Percentiles rank a stretch among this genome's conserved stretches.
These are phyloP conservation scores for Protobothrops mucrosquamatus DNA, from an alignment of 2,113 vertebrate genomes.

Conservation along the genomic window DNA sequence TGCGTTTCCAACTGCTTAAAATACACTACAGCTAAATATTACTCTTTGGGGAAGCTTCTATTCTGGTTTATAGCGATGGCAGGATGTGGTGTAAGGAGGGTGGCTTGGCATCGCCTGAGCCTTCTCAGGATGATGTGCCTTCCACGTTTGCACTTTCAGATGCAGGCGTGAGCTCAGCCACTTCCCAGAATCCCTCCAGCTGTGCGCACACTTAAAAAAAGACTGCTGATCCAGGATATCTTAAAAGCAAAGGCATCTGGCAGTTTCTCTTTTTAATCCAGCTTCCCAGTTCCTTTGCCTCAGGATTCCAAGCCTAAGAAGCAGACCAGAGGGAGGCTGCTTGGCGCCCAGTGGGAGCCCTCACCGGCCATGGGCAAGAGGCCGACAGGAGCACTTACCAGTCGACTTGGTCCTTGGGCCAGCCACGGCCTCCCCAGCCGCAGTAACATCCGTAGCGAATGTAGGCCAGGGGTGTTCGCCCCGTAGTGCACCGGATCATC, in stretches of 20 bases:
- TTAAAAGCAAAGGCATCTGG: neutral
- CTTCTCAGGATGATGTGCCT: neutral
- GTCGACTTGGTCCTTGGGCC: conserved; percentile 79
- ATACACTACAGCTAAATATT: neutral
- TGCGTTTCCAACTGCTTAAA: neutral
- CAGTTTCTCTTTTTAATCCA: neutral
- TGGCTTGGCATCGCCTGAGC: neutral
- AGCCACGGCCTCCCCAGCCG: conserved; percentile 81
- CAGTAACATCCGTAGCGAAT: conserved; percentile 88
- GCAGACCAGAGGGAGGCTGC: neutral
- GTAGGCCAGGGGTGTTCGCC: conserved; percentile 74
- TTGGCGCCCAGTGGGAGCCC: neutral
- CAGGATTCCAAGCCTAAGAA: neutral
- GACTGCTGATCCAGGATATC: neutral
- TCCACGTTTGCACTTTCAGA: neutral
- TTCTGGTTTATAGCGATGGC: neutral
- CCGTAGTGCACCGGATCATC: conserved; percentile 79
- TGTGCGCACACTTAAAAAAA: neutral
- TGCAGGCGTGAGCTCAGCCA: neutral
- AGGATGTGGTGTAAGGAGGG: neutral
- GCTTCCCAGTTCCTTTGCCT: neutral
- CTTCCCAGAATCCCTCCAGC: neutral
- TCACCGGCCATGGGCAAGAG: neutral
- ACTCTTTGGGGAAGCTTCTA: neutral
- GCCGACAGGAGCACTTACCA: conserved; percentile 69